phyloP scores from a whole-genome alignment of 2,888 invertebrate species.

The Synanthedon vespiformis region DNA sequence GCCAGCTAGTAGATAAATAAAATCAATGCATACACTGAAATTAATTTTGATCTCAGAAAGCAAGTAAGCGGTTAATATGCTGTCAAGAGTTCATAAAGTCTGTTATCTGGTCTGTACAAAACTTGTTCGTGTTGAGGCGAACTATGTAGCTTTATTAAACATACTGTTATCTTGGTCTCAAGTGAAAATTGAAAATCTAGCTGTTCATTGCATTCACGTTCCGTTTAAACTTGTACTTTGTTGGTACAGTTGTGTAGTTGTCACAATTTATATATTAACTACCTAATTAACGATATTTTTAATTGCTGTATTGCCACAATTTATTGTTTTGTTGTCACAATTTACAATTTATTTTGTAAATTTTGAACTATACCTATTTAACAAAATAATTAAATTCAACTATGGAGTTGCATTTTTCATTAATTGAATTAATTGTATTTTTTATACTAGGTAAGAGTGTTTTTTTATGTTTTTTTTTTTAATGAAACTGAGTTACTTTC shows the following conservation, averaged over 20 bases:
- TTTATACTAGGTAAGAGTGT: neutral
- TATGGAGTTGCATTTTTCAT: too few species aligned
- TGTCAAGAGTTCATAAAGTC: slow-evolving; percentile 13
- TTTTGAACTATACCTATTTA: neutral
- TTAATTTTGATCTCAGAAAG: neutral
- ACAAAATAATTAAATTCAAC: too few species aligned
- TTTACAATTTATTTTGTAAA: neutral
- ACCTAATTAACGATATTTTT: too few species aligned
- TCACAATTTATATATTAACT: neutral
- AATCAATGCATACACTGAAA: neutral
- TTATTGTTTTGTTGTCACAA: neutral
- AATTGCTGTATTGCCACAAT: too few species aligned
- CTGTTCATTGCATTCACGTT: neutral
- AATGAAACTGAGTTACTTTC: too few species aligned
- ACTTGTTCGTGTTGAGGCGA: slow-evolving; percentile 24
- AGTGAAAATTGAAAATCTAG: slow-evolving; percentile 17
- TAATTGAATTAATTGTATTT: too few species aligned
- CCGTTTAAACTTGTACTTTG: neutral
- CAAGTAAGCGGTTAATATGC: slow-evolving; percentile 23
- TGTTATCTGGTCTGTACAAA: slow-evolving; percentile 30
- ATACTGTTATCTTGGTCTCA: slow-evolving; percentile 17
- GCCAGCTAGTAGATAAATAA: too few species aligned
- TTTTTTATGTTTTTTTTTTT: neutral
- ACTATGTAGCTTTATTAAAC: slow-evolving; percentile 30
- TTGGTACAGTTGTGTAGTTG: neutral